phyloP scores from a whole-genome alignment of 53 echinoderm and acorn worm species.

The Pentamera pediparva region DNA sequence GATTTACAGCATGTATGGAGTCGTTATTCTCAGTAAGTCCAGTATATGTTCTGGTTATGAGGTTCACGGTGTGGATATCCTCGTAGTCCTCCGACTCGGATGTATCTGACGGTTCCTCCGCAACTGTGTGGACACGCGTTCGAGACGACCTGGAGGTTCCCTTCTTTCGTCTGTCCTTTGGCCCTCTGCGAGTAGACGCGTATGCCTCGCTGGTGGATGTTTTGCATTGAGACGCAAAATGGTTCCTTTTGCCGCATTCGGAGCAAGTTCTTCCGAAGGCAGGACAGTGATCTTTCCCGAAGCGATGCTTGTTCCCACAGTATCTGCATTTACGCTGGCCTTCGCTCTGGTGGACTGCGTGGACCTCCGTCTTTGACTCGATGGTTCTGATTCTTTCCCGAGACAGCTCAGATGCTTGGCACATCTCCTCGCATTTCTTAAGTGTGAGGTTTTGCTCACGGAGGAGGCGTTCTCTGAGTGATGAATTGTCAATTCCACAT shows the following conservation, averaged over 20 bases:
- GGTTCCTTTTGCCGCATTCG: conserved; percentile 27
- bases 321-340: conserved; percentile 4
- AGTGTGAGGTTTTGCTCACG: conserved; percentile 21
- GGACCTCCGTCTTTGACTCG: not conserved
- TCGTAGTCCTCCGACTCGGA: not conserved
- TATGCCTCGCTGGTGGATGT: not conserved
- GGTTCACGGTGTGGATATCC: conserved; percentile 8
- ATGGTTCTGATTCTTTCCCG: not conserved
- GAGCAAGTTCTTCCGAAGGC: conserved; percentile 31
- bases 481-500: conserved; percentile 26
- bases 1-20: not conserved
- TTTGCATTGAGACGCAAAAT: conserved; percentile 29
- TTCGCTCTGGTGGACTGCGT: not conserved
- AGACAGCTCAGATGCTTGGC: conserved; percentile 10
- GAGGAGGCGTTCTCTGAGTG: conserved; percentile 24
- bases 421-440: conserved; percentile 23
- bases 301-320: conserved; percentile 30
- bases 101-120: not conserved
- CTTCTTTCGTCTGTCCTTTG: not conserved
- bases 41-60: not conserved
- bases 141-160: not conserved
- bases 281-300: conserved; percentile 36
- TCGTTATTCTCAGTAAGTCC: not conserved
- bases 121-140: not conserved
- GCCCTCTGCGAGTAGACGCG: no score